Evolutionary conservation across 2,113 vertebrate species (phyloP), one percentile per base, ranked within the genome.

Genomic region (Narcine bancroftii): DNA sequence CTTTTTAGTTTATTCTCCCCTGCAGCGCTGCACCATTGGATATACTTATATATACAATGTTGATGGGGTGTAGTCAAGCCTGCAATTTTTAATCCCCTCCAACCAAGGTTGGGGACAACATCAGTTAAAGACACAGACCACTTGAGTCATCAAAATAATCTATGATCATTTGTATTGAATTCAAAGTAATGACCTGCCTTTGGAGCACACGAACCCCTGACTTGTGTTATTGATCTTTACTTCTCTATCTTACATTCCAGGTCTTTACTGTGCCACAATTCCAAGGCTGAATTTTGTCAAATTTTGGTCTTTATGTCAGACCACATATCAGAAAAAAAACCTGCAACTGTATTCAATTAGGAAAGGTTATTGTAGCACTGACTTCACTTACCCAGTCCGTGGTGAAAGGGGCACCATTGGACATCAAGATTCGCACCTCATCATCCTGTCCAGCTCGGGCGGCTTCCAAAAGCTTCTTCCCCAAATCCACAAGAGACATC

Each of bases 401-500:
- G 93, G 97, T 98, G 94, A 98, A 98, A 93, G 97, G 97, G 89
- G 97, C 97, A 95, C 97, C 97, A 95, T 98, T 98, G 93, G 97
- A 97, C 97, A 98, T 98, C 94, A 98, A 96, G 95, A 98, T 96
- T 72, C 97, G 97, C 93, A 98, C 97, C 95, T 98, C 97, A 0
- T 98, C 97, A 94, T 97, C 97, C 95, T 97, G 97, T 93, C 97
- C 97, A 92, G 97, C 97, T 92, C 97, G 96, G 79, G 97, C 97
- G 81, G 97, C 97, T 95, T 98, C 97, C 95, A 98, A 95, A 95
- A 98, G 96, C 95, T 97, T 98, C 96, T 97, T 98, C 93, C 96
- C 96, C 96, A 97, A 96, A 94, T 97, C 96, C 96, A 97, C 96
- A 95, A 97, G 95, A 96, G 96, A 97, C 71, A 77, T 75, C 45